Conservation (phyloP, 2,113 vertebrate species). For the Felis catus region DNA sequence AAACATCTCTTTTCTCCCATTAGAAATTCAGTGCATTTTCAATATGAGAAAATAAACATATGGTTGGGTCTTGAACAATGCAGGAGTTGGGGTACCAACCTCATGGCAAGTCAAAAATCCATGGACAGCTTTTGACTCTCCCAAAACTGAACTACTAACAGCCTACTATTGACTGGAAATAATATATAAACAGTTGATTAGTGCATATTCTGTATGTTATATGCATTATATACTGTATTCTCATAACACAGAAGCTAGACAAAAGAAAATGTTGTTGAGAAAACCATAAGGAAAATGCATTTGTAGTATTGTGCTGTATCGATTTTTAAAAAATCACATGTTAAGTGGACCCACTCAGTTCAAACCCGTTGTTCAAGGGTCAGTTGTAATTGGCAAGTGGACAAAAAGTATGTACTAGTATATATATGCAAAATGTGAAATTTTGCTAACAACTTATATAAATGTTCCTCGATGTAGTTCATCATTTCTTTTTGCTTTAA, state of each 20-base stretch:
- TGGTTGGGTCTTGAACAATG: neutral
- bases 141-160: neutral
- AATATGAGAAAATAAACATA: neutral
- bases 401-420: neutral
- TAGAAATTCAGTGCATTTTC: slow-evolving; percentile 37
- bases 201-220: neutral
- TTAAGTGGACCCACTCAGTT: neutral
- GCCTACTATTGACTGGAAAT: neutral
- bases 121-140: neutral
- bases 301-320: neutral
- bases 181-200: neutral
- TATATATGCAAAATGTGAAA: neutral
- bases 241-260: neutral
- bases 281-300: neutral
- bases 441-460: neutral
- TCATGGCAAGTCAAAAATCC: neutral
- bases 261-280: neutral
- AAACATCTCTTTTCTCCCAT: neutral
- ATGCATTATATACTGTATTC: neutral
- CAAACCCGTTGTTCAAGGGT: neutral
- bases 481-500: neutral
- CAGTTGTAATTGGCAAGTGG: neutral
- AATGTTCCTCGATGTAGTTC: neutral
- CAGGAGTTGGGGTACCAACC: neutral
- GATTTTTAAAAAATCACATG: neutral